These are phyloP conservation scores for Staurois parvus DNA, from an alignment of 2,797 vertebrate genomes.

Conservation along the genomic window DNA sequence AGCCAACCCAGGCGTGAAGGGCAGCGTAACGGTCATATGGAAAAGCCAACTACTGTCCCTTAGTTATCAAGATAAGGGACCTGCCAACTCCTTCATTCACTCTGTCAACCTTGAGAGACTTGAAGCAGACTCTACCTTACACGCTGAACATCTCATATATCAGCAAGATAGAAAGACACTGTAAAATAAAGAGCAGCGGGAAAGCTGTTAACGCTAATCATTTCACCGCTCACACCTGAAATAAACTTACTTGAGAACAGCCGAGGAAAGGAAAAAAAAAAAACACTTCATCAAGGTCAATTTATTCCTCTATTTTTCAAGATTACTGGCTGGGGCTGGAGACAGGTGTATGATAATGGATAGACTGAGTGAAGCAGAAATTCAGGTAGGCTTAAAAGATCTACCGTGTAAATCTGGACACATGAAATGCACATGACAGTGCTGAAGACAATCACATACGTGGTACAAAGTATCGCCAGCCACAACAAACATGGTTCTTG, in stretches of 20 bases:
- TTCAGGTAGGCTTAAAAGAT: constrained; percentile 29
- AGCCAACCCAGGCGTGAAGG: constrained; percentile 99
- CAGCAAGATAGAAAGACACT: constrained; percentile 99
- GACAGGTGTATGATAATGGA: constrained; percentile 54
- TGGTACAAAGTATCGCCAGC: too few relatives aligned
- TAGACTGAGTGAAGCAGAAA: constrained; percentile 27
- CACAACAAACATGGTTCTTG: too few relatives aligned
- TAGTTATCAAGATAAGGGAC: constrained; percentile 96
- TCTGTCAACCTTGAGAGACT: constrained; percentile 99
- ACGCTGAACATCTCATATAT: constrained; percentile 99
- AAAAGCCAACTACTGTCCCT: constrained; percentile 86
- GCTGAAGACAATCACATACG: too few relatives aligned
- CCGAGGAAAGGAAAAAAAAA: constrained; percentile 76
- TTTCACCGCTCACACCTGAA: constrained; percentile 81
- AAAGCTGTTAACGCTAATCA: constrained; percentile 84
- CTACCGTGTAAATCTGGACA: constrained; percentile 8
- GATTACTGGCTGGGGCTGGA: constrained; percentile 73
- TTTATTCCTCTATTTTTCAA: constrained; percentile 85
- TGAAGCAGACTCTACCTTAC: constrained; percentile 96
- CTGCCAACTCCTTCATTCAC: constrained; percentile 99
- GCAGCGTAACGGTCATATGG: constrained; percentile 90
- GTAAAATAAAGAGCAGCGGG: constrained; percentile 82
- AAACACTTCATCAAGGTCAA: constrained; percentile 86
- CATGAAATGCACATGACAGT: constrained; percentile 8
- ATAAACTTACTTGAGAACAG: constrained; percentile 84